A percentile compares a stretch with the other conserved stretches of the same genome.
Conservation (phyloP, 2,113 vertebrate genomes). For the Sinocyclocheilus anophthalmus region DNA sequence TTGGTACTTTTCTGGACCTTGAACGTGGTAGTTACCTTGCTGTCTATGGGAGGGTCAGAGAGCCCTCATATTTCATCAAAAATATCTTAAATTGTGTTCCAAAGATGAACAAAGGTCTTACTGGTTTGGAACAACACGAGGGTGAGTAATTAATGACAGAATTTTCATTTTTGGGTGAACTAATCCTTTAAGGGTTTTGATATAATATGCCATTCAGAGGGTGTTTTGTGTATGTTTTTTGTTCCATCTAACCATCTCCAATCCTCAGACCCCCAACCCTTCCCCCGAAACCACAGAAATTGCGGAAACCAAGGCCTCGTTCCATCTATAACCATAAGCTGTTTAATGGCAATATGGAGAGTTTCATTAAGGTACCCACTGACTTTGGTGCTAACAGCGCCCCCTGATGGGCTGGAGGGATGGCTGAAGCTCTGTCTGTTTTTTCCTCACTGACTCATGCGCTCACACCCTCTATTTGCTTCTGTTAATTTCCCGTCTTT, state of each 20-base stretch:
- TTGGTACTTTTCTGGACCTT: too few relatives aligned
- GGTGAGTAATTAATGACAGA: too few relatives aligned
- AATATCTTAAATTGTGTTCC: too few relatives aligned
- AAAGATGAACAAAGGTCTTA: too few relatives aligned
- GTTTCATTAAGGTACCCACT: constrained; percentile 96
- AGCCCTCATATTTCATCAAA: too few relatives aligned
- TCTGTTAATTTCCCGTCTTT: constrained; percentile 46
- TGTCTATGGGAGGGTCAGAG: too few relatives aligned
- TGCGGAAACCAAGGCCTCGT: constrained; percentile 98
- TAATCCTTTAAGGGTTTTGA: not conserved
- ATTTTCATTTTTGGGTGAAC: too few relatives aligned
- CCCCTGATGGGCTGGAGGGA: constrained; percentile 76
- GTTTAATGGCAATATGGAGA: constrained; percentile 99
- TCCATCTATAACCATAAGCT: constrained; percentile 98
- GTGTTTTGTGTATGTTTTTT: constrained; percentile 64
- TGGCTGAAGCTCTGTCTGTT: constrained; percentile 67
- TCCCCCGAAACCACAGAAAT: constrained; percentile 99
- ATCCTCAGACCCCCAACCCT: constrained; percentile 95
- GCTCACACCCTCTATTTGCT: constrained; percentile 60
- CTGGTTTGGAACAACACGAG: too few relatives aligned
- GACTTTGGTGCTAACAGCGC: constrained; percentile 72
- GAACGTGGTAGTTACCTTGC: too few relatives aligned
- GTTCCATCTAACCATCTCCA: constrained; percentile 70
- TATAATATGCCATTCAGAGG: constrained; percentile 5
- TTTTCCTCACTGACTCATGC: constrained; percentile 49